Conservation (phyloP, 2,113 vertebrate genomes). For the Lamprologus tigripictilis region DNA sequence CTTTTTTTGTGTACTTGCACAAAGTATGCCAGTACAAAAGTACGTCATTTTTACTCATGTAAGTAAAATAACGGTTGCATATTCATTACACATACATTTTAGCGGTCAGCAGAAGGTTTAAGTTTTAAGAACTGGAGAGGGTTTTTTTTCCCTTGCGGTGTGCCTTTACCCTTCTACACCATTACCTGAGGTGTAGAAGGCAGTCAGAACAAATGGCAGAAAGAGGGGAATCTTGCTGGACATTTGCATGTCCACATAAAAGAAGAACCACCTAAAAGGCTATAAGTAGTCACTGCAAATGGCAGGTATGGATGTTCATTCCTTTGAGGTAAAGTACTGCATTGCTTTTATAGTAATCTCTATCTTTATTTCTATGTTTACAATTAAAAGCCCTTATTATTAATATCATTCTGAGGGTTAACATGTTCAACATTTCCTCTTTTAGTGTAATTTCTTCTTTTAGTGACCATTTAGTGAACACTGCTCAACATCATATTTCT, state of each 20-base stretch:
- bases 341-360: background rate
- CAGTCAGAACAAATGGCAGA: background rate
- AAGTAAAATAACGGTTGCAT: background rate
- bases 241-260: background rate
- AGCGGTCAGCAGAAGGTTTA: background rate
- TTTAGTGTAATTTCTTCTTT: background rate
- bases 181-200: background rate
- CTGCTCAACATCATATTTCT: background rate
- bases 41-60: background rate
- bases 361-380: background rate
- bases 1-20: background rate
- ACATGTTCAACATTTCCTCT: background rate
- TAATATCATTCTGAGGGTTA: background rate
- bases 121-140: background rate
- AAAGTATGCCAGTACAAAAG: background rate
- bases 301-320: background rate
- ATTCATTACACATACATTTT: background rate
- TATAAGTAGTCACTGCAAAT: background rate
- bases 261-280: background rate
- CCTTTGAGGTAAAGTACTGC: background rate
- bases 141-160: background rate
- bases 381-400: background rate
- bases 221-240: background rate
- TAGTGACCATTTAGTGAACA: background rate
- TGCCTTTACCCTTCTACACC: background rate